Base-by-base conservation (phyloP, 2,888 invertebrate genomes). In the Limulus polyphemus region DNA sequence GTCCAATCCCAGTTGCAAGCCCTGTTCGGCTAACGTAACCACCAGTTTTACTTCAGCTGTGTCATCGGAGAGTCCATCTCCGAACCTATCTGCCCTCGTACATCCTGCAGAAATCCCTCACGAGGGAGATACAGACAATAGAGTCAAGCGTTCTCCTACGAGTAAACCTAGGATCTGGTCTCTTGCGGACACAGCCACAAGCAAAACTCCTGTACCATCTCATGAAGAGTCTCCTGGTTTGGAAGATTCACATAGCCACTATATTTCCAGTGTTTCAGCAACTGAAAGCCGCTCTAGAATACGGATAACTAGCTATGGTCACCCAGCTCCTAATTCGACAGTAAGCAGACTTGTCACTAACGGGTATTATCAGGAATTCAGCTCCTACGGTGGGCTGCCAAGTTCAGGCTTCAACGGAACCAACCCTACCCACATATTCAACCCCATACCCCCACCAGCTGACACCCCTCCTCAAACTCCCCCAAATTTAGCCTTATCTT, bases 401-500 rank as follows among this genome's bases (percentile, higher is more conserved):
- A 14, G 17, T 2, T 17, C 16, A 2, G 54, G 54, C 32, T 32
- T 11, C 32, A 11, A 1, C 3, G 14, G 54, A 48, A 58, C 61
- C 48, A 32, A 32, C 32, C 32, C 32, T 32, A 32, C 32, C 32
- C 32, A 32, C 32, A 7, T 32, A 32, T 32, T 32, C 32, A 60
- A 63, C 10, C 65, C 65, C 49, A 56, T 62, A 10, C 65, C 65
- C 11, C 64, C 64, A 85, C 87, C 80, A 75, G 83, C 88, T 72
- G 92, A 92, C 79, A 92, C 92, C 68, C 92, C 91, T 71, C 91
- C 91, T 49, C 91, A 92, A 79, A 93, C 92, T 70, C 92, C 92
- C 70, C 92, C 92, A 76, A 91, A 88, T 80, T 88, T 91, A 88
- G 32, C 32, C 32, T 32, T 32, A 32, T 32, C 32, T 32, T 32